Conservation (phyloP, 2,113 vertebrate genomes). For the Ochotona princeps region DNA sequence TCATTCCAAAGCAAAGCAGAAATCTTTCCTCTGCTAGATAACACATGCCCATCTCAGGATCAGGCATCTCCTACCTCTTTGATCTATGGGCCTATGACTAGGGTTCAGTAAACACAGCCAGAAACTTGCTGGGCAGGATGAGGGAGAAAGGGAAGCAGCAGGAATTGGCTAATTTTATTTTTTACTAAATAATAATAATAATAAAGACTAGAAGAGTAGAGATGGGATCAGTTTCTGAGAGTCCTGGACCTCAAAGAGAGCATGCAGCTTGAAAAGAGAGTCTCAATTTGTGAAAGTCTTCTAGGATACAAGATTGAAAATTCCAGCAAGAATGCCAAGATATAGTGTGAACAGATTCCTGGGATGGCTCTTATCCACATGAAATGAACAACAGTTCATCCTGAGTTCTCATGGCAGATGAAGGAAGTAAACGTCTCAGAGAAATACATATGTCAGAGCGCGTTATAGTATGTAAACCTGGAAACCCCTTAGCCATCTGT, state of each 20-base stretch:
- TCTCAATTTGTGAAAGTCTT: background rate
- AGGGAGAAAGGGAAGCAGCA: background rate
- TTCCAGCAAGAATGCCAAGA: background rate
- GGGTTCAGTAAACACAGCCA: background rate
- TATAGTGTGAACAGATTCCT: background rate
- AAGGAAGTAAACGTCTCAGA: background rate
- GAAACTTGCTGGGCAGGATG: background rate
- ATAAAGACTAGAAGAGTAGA: background rate
- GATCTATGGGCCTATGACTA: background rate
- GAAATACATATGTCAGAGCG: background rate
- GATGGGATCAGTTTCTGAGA: background rate
- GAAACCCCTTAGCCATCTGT: background rate
- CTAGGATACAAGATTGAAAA: background rate
- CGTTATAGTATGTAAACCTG: background rate
- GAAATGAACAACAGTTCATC: background rate
- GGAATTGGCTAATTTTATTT: background rate
- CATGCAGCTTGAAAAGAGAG: background rate
- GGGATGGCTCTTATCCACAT: background rate
- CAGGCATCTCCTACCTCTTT: background rate
- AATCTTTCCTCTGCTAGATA: background rate
- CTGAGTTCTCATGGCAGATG: background rate
- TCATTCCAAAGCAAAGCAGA: background rate
- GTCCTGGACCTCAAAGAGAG: background rate
- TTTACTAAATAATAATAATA: background rate
- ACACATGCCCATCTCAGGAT: background rate